These are phyloP conservation scores for Patella depressa DNA, from an alignment of 2,888 invertebrate species.

Conservation along the genomic window DNA sequence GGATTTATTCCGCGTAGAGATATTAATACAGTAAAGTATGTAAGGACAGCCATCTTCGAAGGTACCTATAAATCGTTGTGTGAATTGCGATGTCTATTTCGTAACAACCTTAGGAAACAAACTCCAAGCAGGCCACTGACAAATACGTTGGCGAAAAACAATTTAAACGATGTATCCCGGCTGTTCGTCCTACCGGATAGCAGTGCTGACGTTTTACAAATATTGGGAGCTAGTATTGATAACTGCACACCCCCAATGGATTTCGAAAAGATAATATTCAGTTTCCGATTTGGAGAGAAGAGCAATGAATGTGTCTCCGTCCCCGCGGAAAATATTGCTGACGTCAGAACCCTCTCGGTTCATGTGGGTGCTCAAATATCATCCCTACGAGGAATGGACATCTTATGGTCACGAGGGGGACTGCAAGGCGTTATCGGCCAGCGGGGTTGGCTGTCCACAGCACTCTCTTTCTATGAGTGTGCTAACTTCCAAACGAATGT, in stretches of 20 bases:
- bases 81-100: neutral
- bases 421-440: neutral
- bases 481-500: neutral
- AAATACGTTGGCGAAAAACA: neutral
- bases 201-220: neutral
- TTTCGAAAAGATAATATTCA: neutral
- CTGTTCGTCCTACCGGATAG: neutral
- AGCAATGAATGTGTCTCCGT: neutral
- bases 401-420: neutral
- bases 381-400: no score
- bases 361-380: no score
- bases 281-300: slow-evolving; percentile 1
- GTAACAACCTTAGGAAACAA: neutral
- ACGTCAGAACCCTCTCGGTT: neutral
- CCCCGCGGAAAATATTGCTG: neutral
- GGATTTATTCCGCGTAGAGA: neutral
- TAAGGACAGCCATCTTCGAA: no score
- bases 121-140: neutral
- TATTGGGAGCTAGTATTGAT: neutral
- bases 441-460: neutral
- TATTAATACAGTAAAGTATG: no score
- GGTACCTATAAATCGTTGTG: neutral
- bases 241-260: neutral
- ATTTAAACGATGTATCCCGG: neutral
- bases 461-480: neutral